Percentiles rank a stretch among this genome's conserved stretches.
Conservation (phyloP, 1,140 invertebrate species). For the Brachystomella parvula region DNA sequence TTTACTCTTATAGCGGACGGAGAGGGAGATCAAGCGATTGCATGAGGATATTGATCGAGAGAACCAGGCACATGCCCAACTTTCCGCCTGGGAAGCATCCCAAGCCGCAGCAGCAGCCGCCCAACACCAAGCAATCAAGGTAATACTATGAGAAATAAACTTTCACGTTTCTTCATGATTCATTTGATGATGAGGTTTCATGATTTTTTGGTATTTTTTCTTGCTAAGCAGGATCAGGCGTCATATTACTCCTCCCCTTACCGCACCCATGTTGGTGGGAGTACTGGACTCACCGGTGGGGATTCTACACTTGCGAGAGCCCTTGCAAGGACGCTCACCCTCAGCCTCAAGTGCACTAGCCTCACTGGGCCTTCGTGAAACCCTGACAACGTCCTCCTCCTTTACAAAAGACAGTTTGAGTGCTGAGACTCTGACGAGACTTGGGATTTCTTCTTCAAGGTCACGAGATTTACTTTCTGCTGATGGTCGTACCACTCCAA, state of each 20-base stretch:
- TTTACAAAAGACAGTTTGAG: constrained; percentile 42
- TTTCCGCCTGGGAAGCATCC: constrained; percentile 22
- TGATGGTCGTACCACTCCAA: constrained; percentile 28
- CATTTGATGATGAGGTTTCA: no score
- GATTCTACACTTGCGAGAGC: constrained; percentile 36
- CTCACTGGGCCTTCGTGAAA: constrained; percentile 45
- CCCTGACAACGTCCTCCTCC: constrained; percentile 40
- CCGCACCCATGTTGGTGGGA: constrained; percentile 46
- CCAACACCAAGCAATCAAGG: constrained; percentile 5
- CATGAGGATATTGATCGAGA: constrained; percentile 32
- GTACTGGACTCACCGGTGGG: constrained; percentile 42
- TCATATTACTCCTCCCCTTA: constrained; percentile 45
- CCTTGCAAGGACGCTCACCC: constrained; percentile 31
- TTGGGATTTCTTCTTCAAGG: constrained; percentile 35
- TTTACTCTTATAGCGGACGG: constrained; percentile 23
- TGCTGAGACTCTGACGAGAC: constrained; percentile 33
- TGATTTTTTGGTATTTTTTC: constrained; percentile 8
- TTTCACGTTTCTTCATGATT: no score
- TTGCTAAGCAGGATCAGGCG: constrained; percentile 38
- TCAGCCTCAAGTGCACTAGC: constrained; percentile 42
- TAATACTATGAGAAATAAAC: no score
- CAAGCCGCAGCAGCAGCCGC: constrained; percentile 22
- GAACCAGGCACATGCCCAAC: constrained; percentile 28
- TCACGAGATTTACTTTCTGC: constrained; percentile 34
- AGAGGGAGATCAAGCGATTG: constrained; percentile 30